phyloP scores from a whole-genome alignment of 2,888 invertebrate genomes.

The Chesias legatella region DNA sequence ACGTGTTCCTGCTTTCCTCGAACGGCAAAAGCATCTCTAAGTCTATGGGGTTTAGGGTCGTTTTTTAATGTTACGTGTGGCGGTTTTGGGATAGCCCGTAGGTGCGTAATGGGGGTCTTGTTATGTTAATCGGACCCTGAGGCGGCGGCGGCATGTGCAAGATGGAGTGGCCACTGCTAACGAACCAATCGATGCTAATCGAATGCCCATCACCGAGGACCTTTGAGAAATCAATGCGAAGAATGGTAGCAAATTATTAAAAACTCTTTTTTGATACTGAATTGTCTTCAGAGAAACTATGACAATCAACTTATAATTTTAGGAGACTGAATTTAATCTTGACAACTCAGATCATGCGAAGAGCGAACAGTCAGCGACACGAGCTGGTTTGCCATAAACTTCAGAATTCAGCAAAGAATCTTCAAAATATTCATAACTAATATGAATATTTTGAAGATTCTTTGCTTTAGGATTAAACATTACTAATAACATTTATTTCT shows the following conservation, averaged over 20 bases:
- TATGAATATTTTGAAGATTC: too few relatives aligned
- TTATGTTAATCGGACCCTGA: constrained; percentile 74
- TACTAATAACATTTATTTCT: too few relatives aligned
- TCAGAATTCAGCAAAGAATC: too few relatives aligned
- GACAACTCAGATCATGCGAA: too few relatives aligned
- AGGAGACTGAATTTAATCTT: too few relatives aligned
- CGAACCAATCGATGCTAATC: constrained; percentile 37
- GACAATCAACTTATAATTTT: too few relatives aligned
- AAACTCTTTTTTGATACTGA: too few relatives aligned
- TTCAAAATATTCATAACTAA: too few relatives aligned
- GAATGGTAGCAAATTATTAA: constrained; percentile 8
- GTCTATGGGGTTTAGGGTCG: not conserved
- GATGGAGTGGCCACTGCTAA: constrained; percentile 55
- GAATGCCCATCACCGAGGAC: constrained; percentile 15
- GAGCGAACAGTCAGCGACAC: too few relatives aligned
- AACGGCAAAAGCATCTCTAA: not conserved
- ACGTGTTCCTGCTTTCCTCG: not conserved
- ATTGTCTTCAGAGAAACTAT: too few relatives aligned
- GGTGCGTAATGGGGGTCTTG: constrained; percentile 76
- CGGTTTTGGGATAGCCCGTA: constrained; percentile 41
- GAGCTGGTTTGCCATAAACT: too few relatives aligned
- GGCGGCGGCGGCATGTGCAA: constrained; percentile 56
- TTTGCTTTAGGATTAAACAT: too few relatives aligned
- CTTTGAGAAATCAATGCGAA: constrained; percentile 17
- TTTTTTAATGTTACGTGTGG: constrained; percentile 13